Conservation (phyloP, 2,113 vertebrate genomes). For the Lathamus discolor region DNA sequence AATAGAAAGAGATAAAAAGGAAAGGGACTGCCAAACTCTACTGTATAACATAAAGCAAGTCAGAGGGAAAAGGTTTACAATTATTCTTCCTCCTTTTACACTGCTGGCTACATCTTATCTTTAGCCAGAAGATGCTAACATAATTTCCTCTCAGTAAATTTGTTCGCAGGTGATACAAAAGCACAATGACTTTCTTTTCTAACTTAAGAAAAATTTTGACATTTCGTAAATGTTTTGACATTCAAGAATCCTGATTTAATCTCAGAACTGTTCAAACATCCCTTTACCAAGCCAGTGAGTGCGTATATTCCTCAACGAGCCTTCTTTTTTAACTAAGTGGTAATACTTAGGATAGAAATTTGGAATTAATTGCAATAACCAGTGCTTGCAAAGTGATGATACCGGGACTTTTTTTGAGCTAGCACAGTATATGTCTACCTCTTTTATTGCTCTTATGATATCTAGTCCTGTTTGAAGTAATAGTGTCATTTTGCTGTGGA, state of each 20-base stretch:
- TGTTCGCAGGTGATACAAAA: not conserved
- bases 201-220: not conserved
- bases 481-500: not conserved
- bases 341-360: not conserved
- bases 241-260: not conserved
- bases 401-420: not conserved
- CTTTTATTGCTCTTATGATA: not conserved
- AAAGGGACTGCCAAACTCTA: not conserved
- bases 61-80: conserved; percentile 1
- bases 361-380: not conserved
- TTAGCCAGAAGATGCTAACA: conserved; percentile 13
- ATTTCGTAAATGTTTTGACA: not conserved
- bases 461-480: not conserved
- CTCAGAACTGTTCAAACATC: not conserved
- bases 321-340: not conserved
- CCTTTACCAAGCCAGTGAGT: not conserved
- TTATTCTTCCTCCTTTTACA: conserved; percentile 33
- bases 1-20: conserved; percentile 29
- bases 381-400: not conserved
- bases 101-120: conserved; percentile 12
- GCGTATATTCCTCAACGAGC: not conserved
- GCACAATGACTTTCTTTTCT: not conserved
- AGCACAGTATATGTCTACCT: not conserved
- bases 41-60: not conserved
- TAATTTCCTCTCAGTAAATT: conserved; percentile 24